Percentiles rank a stretch among this genome's conserved stretches.
These are phyloP conservation scores for Silurus meridionalis DNA, from an alignment of 2,113 vertebrate species.

Conservation along the genomic window DNA sequence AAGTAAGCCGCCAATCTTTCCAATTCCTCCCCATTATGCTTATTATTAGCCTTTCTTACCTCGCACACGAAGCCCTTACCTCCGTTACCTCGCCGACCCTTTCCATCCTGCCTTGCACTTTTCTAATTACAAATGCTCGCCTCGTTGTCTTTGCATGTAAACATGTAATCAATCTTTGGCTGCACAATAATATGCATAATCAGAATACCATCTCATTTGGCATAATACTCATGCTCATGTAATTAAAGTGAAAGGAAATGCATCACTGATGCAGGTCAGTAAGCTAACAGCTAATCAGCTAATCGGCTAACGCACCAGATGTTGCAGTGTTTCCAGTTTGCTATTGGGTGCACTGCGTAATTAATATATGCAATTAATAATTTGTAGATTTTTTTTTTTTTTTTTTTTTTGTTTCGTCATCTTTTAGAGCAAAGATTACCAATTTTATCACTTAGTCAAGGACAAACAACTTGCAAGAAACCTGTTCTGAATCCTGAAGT, in stretches of 20 bases:
- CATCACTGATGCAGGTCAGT: constrained; percentile 24
- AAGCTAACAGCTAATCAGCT: constrained; percentile 24
- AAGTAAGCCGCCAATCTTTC: background rate
- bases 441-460: background rate
- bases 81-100: background rate
- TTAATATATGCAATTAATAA: constrained; percentile 17
- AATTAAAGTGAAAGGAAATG: constrained; percentile 31
- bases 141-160: background rate
- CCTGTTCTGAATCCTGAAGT: background rate
- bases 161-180: constrained; percentile 28
- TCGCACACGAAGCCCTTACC: background rate
- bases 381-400: background rate
- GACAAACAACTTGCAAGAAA: background rate
- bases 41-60: background rate
- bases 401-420: background rate
- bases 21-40: background rate
- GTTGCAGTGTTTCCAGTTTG: constrained; percentile 2
- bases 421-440: background rate
- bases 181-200: constrained; percentile 18
- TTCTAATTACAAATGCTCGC: background rate
- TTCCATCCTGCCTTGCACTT: background rate
- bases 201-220: constrained; percentile 7
- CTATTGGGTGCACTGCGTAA: background rate
- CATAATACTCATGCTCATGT: constrained; percentile 4
- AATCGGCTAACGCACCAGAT: constrained; percentile 21